phyloP scores from a whole-genome alignment of 2,113 vertebrate genomes.

The Carassius gibelio region DNA sequence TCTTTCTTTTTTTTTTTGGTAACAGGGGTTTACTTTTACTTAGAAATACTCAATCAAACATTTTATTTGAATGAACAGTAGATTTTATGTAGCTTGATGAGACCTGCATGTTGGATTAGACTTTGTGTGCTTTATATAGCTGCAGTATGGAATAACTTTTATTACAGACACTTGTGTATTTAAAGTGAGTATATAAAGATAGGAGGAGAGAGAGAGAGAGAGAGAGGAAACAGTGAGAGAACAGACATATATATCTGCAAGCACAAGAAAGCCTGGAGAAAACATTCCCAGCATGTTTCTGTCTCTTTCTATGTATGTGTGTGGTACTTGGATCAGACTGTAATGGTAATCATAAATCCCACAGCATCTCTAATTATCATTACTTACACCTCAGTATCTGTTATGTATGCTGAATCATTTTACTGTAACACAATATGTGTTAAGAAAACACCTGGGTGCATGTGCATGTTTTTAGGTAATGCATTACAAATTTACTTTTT shows the following conservation, averaged over 20 bases:
- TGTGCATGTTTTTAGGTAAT: background rate
- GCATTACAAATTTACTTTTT: background rate
- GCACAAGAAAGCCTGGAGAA: background rate
- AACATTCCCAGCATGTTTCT: conserved; percentile 16
- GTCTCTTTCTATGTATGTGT: conserved; percentile 17
- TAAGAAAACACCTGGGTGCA: background rate
- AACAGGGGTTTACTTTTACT: background rate
- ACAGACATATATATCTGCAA: conserved; percentile 23
- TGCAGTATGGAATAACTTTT: conserved; percentile 35
- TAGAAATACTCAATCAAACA: background rate
- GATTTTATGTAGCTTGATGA: background rate
- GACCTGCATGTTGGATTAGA: background rate
- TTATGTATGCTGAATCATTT: background rate
- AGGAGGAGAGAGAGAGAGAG: background rate
- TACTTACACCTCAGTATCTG: background rate
- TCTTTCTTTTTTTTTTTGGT: background rate
- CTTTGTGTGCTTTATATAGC: conserved; percentile 4
- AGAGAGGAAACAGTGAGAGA: conserved; percentile 24
- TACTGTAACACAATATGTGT: background rate
- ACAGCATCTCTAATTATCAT: conserved; percentile 19
- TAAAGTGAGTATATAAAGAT: background rate
- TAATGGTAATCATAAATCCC: conserved; percentile 7
- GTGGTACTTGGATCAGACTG: conserved; percentile 2
- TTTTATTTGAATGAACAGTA: background rate
- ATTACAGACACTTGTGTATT: conserved; percentile 23